phyloP scores from a whole-genome alignment of 2,113 vertebrate species.

The Morone chrysops region DNA sequence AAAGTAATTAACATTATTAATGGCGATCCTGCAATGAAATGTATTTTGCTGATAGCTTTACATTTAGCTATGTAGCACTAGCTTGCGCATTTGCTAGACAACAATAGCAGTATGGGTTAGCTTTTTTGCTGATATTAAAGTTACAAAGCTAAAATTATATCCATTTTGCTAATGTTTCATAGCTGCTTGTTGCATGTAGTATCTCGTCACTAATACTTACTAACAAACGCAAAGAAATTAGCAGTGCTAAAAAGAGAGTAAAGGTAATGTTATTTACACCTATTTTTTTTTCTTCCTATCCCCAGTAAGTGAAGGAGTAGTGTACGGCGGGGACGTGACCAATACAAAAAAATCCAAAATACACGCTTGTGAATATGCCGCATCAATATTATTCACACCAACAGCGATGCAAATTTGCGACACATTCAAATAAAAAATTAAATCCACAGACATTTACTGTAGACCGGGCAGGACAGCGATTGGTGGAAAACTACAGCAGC shows the following conservation, averaged over 20 bases:
- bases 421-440: too few species aligned
- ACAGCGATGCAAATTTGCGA: too few species aligned
- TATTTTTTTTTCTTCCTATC: not conserved
- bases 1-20: too few species aligned
- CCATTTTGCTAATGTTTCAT: not conserved
- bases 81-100: not conserved
- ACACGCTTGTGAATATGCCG: too few species aligned
- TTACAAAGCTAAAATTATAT: not conserved
- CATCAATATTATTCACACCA: too few species aligned
- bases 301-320: not conserved
- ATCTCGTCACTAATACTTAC: not conserved
- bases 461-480: too few species aligned
- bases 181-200: not conserved
- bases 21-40: not conserved
- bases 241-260: not conserved
- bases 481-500: too few species aligned
- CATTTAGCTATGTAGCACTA: not conserved
- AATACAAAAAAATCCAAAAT: too few species aligned
- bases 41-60: not conserved
- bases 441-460: too few species aligned
- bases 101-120: not conserved
- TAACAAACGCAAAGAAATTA: not conserved
- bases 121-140: not conserved
- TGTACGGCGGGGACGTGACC: not conserved
- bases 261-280: not conserved